Evolutionary conservation across 1,140 invertebrate genomes (phyloP).

Genomic region (Brachionus koreanus): DNA sequence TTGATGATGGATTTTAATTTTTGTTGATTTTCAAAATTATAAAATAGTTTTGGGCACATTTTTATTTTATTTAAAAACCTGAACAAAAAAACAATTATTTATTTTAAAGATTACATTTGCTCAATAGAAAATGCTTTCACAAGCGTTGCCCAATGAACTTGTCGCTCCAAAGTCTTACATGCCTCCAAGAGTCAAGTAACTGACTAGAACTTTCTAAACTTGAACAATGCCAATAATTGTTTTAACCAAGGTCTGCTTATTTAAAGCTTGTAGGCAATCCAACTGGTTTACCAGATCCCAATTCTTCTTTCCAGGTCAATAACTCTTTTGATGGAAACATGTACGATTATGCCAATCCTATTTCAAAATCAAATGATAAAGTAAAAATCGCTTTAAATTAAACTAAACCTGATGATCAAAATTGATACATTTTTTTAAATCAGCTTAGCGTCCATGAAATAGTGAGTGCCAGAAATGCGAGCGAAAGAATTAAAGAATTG

Average conservation of each 20-base stretch:
- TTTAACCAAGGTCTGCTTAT: slow-evolving; percentile 4
- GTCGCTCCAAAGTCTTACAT: slow-evolving; percentile 22
- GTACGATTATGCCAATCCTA: not conserved
- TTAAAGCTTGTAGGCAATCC: not conserved
- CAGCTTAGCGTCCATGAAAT: not conserved
- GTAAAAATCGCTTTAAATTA: not conserved
- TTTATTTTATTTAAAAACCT: slow-evolving; percentile 24
- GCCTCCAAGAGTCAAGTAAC: slow-evolving; percentile 21
- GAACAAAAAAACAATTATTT: not conserved
- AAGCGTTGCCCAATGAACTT: slow-evolving; percentile 17
- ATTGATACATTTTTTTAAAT: not conserved
- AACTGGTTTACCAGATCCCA: slow-evolving; percentile 6
- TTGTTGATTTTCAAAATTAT: slow-evolving; percentile 4
- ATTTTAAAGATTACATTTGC: slow-evolving; percentile 1
- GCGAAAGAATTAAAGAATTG: slow-evolving; percentile 33
- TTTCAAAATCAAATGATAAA: not conserved
- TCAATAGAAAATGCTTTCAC: slow-evolving; percentile 30
- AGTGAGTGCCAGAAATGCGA: slow-evolving; percentile 19
- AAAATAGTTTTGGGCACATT: not conserved
- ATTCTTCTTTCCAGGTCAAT: not conserved
- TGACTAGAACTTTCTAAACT: not conserved
- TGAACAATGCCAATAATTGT: not conserved
- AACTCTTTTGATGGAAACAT: not conserved
- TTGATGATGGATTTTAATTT: not conserved
- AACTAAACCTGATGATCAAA: not conserved